These are phyloP conservation scores for Pachypanchax playfairii DNA, from an alignment of 2,113 vertebrate species.

Conservation along the genomic window DNA sequence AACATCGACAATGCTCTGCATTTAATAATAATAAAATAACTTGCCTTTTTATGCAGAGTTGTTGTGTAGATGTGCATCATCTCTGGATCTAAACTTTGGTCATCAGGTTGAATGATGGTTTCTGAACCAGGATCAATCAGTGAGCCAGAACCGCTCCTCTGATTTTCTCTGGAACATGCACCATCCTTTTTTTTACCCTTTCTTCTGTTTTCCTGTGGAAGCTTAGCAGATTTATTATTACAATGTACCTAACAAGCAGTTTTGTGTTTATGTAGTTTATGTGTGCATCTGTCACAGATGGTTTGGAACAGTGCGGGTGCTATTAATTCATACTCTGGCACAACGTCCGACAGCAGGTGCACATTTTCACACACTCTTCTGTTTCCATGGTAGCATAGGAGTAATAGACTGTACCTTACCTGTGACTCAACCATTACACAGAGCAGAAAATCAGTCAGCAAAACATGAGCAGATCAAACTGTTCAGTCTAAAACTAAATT, in stretches of 20 bases:
- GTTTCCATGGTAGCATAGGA: conserved; percentile 65
- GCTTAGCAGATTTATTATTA: background rate
- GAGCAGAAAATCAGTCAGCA: conserved; percentile 32
- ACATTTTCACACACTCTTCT: conserved; percentile 50
- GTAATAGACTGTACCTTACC: conserved; percentile 50
- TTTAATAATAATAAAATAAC: background rate
- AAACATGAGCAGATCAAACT: conserved; percentile 18
- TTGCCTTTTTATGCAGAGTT: conserved; percentile 57
- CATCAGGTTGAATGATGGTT: background rate
- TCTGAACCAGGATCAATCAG: background rate
- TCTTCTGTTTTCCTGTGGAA: conserved; percentile 73
- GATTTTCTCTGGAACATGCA: conserved; percentile 3
- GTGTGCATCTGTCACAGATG: conserved; percentile 31
- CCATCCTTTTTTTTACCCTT: conserved; percentile 68
- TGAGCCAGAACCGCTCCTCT: background rate
- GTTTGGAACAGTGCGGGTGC: conserved; percentile 29
- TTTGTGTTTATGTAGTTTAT: conserved; percentile 5
- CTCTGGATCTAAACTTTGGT: background rate
- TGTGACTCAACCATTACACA: conserved; percentile 55
- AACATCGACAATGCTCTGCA: background rate
- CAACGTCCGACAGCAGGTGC: conserved; percentile 54
- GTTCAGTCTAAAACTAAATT: conserved; percentile 3
- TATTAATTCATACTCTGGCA: conserved; percentile 42
- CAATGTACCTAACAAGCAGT: background rate
- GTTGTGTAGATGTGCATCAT: conserved; percentile 33